These are phyloP conservation scores for Drosophila parvula DNA, from an alignment of 1,140 invertebrate genomes.

Conservation along the genomic window DNA sequence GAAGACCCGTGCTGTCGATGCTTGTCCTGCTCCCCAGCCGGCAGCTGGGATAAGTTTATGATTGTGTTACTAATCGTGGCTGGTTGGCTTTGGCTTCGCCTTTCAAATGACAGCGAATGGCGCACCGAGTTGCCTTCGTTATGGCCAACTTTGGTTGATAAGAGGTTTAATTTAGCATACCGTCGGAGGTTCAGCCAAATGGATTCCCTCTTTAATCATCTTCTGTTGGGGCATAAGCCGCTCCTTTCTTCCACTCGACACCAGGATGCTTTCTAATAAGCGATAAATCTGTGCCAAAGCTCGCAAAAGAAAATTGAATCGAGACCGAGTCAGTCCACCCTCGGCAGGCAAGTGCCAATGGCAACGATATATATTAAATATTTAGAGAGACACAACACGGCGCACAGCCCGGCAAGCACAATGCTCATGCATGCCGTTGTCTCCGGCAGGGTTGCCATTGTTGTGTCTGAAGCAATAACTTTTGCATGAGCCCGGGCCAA, in stretches of 20 bases:
- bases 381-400: constrained; percentile 53
- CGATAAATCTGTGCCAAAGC: constrained; percentile 64
- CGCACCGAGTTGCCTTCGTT: constrained; percentile 8
- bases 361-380: constrained; percentile 72
- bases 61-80: constrained; percentile 58
- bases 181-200: not conserved
- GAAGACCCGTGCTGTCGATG: constrained; percentile 3
- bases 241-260: constrained; percentile 4
- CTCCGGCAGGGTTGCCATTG: constrained; percentile 53
- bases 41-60: constrained; percentile 42
- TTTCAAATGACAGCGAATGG: constrained; percentile 19
- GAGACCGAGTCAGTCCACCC: constrained; percentile 23
- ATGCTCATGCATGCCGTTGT: constrained; percentile 28
- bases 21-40: constrained; percentile 12
- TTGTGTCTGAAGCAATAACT: constrained; percentile 63
- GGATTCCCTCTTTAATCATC: constrained; percentile 30
- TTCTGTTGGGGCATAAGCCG: constrained; percentile 30
- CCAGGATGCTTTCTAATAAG: constrained; percentile 60
- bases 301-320: constrained; percentile 42
- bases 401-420: constrained; percentile 23
- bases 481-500: constrained; percentile 45
- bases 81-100: constrained; percentile 33
- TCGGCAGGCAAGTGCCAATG: constrained; percentile 58
- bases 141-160: constrained; percentile 20
- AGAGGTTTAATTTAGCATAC: constrained; percentile 15